A percentile compares a stretch with the other conserved stretches of the same genome.
These are phyloP conservation scores for Nephrotoma flavescens DNA, from an alignment of 2,888 invertebrate genomes.

Conservation along the genomic window DNA sequence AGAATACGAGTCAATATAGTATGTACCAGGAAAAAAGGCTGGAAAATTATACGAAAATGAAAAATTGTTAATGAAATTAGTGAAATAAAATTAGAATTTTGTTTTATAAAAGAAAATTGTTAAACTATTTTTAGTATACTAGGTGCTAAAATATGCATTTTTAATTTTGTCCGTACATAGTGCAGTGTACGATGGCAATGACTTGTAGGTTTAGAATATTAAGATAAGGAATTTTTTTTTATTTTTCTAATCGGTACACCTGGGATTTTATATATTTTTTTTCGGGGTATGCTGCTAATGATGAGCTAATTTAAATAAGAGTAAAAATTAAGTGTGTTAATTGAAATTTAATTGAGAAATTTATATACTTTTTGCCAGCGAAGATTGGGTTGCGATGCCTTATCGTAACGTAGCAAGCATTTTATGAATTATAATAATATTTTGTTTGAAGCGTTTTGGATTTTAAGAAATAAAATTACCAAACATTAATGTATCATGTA, in stretches of 20 bases:
- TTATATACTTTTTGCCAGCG: not conserved
- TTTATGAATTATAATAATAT: not conserved
- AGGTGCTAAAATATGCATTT: not conserved
- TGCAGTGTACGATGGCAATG: not conserved
- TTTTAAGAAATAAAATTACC: not conserved
- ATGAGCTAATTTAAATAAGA: not conserved
- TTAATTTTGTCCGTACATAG: not conserved
- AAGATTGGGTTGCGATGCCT: not conserved
- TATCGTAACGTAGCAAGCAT: no score
- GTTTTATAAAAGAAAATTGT: not conserved
- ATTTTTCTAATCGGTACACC: not conserved
- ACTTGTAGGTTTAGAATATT: not conserved
- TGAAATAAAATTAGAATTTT: not conserved
- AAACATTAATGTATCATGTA: no score
- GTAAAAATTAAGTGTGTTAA: not conserved
- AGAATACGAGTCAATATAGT: no score
- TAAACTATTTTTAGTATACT: not conserved
- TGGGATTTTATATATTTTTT: not conserved
- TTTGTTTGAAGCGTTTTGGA: not conserved
- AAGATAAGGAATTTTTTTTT: not conserved
- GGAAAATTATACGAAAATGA: not conserved
- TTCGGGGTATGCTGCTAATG: not conserved
- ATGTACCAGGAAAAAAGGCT: not conserved
- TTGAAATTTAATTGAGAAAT: not conserved
- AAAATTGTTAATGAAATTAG: not conserved